A percentile compares a stretch with the other conserved stretches of the same genome.
These are phyloP conservation scores for Gallirallus australis DNA, from an alignment of 2,797 vertebrate genomes.

Conservation along the genomic window DNA sequence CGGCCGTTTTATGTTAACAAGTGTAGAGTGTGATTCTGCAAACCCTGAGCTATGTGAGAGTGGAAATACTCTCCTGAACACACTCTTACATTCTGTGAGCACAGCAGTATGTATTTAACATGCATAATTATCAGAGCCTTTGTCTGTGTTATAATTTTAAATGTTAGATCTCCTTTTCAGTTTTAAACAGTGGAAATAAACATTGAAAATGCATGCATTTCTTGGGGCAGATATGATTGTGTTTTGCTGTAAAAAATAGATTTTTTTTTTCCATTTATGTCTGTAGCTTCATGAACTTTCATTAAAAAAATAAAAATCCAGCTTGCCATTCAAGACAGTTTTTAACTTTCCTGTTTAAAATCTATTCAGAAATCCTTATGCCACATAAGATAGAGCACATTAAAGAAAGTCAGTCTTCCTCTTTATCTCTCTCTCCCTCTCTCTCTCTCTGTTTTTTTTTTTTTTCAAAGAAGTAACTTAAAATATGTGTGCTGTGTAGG, in stretches of 20 bases:
- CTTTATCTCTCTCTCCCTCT: neutral
- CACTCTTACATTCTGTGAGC: neutral
- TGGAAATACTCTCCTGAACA: neutral
- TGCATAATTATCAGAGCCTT: neutral
- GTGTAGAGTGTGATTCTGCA: neutral
- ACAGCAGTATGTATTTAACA: neutral
- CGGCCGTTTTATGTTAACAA: neutral
- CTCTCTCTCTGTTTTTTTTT: neutral
- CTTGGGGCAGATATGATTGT: neutral
- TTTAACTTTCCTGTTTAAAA: slow-evolving; percentile 1
- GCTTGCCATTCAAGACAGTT: neutral
- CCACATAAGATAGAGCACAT: neutral
- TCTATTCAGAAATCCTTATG: neutral
- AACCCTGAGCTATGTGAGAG: neutral
- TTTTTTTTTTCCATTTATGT: slow-evolving; percentile 12
- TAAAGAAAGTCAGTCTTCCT: neutral
- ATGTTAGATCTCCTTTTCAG: neutral
- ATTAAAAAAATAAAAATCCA: neutral
- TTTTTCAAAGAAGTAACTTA: neutral
- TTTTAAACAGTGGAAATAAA: neutral
- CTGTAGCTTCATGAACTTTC: neutral
- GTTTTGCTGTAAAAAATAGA: neutral
- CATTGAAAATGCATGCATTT: neutral
- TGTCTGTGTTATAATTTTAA: neutral
- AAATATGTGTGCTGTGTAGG: slow-evolving; percentile 34